Evolutionary conservation across 2,797 vertebrate species (phyloP), one percentile per base, ranked within the genome.

Genomic region (Threskiornis aethiopicus): DNA sequence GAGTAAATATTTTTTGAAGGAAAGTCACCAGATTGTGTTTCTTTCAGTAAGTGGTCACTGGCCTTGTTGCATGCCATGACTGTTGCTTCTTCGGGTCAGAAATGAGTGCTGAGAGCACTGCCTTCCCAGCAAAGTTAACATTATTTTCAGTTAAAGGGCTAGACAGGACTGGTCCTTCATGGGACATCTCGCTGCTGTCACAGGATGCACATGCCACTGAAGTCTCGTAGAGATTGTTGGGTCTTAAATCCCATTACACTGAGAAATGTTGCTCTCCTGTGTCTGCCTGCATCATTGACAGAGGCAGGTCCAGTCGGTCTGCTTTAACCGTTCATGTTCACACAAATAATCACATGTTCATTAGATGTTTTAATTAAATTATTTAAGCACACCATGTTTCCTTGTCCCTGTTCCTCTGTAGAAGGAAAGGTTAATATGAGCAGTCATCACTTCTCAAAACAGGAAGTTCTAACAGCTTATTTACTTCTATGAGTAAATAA

Each of bases 151-250:
- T 57, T 20, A 0, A 61, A 59, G 26, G 42, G 16, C 52, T 16
- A 3, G 16, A 3, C 15, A 44, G 51, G 47, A 47, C 10, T 6
- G 61, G 7, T 37, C 31, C 25, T 39, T 29, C 2, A 0, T 12
- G 76, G 71, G 39, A 14, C 7, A 2, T 66, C 26, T 42, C 1
- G 4, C 15, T 37, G 33, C n/a, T 33, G 39, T 24, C 15, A 1
- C 41, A 18, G 55, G 37, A 29, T 67, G 35, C 1, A 0, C 1
- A 1, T 42, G 22, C 69, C 59, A 57, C 39, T 44, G 5, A 62
- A 76, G 25, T 22, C 59, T 55, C 0, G 0, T 20, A 28, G 61
- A 35, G 59, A 9, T 55, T 19, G 9, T 51, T 35, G 35, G 41
- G 46, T 29, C 29, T 39, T 19, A 39, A 33, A 33, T 62, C 26